Base-by-base conservation (phyloP, 2,888 invertebrate genomes). In the Ferdinandea cuprea region DNA sequence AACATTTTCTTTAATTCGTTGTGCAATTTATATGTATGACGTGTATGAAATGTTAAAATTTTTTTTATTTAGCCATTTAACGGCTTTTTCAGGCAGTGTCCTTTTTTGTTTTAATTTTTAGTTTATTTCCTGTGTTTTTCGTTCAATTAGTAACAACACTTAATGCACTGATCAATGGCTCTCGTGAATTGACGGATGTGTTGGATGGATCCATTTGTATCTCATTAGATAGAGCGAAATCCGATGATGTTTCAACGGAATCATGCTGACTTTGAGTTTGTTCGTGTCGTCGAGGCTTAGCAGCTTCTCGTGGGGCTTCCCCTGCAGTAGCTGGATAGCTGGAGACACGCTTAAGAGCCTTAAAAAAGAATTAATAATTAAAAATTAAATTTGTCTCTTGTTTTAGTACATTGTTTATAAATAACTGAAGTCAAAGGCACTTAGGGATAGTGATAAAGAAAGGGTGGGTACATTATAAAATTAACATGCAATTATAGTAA, bases 281-380 rank as follows among this genome's bases (percentile, higher is more conserved):
- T 86, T 93, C 93, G 87, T 93, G 93, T 9, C 92, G 91, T 17
- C 92, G 89, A 1, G 92, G 90, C 48, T 89, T 89, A 8, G 86
- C 86, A 54, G 61, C 91, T 77, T 87, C 88, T 69, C 87, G 89
- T 63, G 86, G 86, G 8, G 86, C 86, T 35, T 71, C 92, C 87
- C 87, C 93, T 92, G 71, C 93, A 3, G 89, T 88, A 9, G 89
- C 89, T n/a, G 95, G 94, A 48, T 94, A 94, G 89, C 94, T 95
- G 85, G 94, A 94, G 5, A 95, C 94, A n/a, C 95, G 91, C 87
- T 94, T 94, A 56, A 95, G 89, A 48, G 93, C 93, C 91, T 93
- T 90, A 59, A 74, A 72, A 17, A 0, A 44, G 11, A 17, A 42
- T 17, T 0, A 44, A n/a, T n/a, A 44, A 19, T 5, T 21, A 6